phyloP scores from a whole-genome alignment of 2,888 invertebrate genomes.

The Luperina nickerlii region DNA sequence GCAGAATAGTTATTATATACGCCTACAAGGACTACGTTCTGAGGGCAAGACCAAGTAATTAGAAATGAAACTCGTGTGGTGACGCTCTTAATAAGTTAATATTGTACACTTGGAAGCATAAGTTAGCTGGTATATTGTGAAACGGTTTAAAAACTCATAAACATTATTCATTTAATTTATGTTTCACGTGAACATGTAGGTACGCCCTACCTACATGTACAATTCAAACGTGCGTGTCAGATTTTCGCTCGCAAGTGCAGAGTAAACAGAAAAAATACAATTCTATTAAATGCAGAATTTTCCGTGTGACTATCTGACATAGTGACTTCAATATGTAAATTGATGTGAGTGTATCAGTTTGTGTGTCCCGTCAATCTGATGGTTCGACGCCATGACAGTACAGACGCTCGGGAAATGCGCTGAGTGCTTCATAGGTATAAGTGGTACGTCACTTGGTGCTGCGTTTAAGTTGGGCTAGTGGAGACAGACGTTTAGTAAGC shows the following conservation, averaged over 20 bases:
- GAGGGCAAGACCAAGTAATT: slow-evolving; percentile 13
- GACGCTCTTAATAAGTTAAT: slow-evolving; percentile 3
- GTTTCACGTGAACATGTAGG: neutral
- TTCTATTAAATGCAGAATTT: slow-evolving; percentile 21
- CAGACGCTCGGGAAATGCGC: slow-evolving; percentile 57
- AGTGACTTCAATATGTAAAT: slow-evolving; percentile 57
- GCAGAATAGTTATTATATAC: neutral
- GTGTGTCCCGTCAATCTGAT: slow-evolving; percentile 57
- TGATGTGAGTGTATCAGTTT: slow-evolving; percentile 60
- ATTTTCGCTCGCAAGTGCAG: neutral
- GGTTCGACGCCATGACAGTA: slow-evolving; percentile 54
- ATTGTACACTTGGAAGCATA: neutral
- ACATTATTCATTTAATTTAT: neutral
- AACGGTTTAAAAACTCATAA: neutral
- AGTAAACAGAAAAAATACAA: neutral
- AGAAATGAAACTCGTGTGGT: neutral
- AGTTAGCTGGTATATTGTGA: neutral
- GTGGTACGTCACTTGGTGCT: slow-evolving; percentile 43
- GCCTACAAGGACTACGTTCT: slow-evolving; percentile 3
- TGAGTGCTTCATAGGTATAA: slow-evolving; percentile 49
- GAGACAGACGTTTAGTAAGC: neutral
- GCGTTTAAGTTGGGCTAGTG: slow-evolving; percentile 19
- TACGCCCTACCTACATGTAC: too few species aligned
- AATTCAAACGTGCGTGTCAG: neutral
- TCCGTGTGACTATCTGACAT: slow-evolving; percentile 24